Evolutionary conservation across 2,113 vertebrate genomes (phyloP).

Genomic region (Brienomyrus brachyistius): DNA sequence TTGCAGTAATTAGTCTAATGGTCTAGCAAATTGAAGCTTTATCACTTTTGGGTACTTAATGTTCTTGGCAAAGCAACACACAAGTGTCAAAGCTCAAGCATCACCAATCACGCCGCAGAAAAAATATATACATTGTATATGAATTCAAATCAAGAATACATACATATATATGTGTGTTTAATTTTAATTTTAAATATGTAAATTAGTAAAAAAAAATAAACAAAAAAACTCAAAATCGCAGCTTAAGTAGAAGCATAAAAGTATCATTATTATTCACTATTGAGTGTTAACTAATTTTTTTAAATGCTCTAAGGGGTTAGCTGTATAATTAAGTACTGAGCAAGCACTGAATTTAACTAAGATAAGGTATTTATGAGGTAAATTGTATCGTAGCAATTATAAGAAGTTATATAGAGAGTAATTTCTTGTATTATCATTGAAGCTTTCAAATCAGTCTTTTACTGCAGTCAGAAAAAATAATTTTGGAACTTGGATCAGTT

Average conservation of each 20-base stretch:
- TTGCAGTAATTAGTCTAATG: constrained; percentile 99
- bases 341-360: not conserved
- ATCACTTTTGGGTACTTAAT: constrained; percentile 99
- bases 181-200: not conserved
- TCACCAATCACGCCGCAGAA: constrained; percentile 66
- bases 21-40: constrained; percentile 99
- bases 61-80: constrained; percentile 98
- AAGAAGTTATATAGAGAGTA: not conserved
- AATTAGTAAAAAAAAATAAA: not conserved
- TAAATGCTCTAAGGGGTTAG: not conserved
- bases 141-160: not conserved
- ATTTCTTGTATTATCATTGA: not conserved
- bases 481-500: not conserved
- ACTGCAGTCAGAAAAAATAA: not conserved
- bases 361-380: not conserved
- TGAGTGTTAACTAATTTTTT: not conserved
- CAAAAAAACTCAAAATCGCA: constrained; percentile 31
- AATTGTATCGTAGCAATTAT: not conserved
- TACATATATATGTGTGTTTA: not conserved
- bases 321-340: not conserved
- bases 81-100: constrained; percentile 87
- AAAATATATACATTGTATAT: constrained; percentile 24
- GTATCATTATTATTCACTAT: not conserved
- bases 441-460: not conserved
- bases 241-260: not conserved